A percentile compares a stretch with the other conserved stretches of the same genome.
These are phyloP conservation scores for Sebastes variabilis DNA, from an alignment of 2,797 vertebrate species.

Conservation along the genomic window DNA sequence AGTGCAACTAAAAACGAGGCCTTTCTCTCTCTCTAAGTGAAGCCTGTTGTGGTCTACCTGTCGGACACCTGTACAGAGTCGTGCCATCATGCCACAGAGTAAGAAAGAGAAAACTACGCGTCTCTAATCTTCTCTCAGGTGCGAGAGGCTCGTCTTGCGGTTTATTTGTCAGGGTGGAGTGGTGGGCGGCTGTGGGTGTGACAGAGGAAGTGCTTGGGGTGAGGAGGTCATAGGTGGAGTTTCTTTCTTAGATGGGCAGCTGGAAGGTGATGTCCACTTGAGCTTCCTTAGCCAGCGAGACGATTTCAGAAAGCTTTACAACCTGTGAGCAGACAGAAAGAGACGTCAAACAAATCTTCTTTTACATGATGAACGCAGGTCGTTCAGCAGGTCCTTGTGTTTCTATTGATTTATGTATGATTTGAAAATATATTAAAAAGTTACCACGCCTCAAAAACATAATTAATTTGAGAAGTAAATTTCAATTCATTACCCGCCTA, in stretches of 20 bases:
- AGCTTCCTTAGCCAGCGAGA: conserved; percentile 94
- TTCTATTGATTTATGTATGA: background rate
- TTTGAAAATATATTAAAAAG: background rate
- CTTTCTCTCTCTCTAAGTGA: background rate
- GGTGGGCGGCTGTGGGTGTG: background rate
- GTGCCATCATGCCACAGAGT: conserved; percentile 35
- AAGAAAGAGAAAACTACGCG: conserved; percentile 26
- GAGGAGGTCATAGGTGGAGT: background rate
- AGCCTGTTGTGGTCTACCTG: background rate
- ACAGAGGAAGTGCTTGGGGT: background rate
- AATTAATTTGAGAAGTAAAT: background rate
- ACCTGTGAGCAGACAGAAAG: conserved; percentile 80
- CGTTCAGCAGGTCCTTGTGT: background rate
- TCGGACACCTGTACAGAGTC: background rate
- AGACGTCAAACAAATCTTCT: background rate
- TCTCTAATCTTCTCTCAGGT: background rate
- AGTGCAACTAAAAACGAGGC: background rate
- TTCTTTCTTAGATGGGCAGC: conserved; percentile 89
- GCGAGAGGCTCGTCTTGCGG: conserved; percentile 10
- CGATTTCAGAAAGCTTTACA: conserved; percentile 98
- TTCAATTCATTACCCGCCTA: background rate
- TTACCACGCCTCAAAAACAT: background rate
- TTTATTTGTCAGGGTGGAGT: background rate
- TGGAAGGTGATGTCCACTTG: conserved; percentile 99
- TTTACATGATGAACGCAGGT: background rate